These are phyloP conservation scores for Kryptolebias marmoratus DNA, from an alignment of 2,113 vertebrate species.

Conservation along the genomic window DNA sequence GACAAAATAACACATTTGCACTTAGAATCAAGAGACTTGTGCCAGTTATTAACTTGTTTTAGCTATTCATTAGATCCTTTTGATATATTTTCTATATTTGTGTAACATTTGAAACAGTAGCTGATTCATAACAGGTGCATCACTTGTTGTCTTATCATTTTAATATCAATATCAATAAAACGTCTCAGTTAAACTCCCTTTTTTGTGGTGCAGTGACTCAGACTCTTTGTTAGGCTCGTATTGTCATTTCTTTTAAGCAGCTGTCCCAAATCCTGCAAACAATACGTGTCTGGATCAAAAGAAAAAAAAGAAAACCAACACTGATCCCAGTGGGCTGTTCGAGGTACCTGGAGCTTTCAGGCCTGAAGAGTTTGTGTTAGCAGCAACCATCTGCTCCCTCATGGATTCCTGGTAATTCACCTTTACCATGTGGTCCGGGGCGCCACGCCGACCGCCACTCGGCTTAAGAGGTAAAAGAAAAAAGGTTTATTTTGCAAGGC, in stretches of 20 bases:
- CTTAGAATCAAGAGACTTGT: background rate
- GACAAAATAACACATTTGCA: background rate
- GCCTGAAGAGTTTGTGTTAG: slow-evolving; percentile 83
- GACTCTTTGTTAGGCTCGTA: background rate
- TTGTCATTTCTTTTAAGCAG: slow-evolving; percentile 34
- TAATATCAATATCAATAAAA: background rate
- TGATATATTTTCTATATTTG: background rate
- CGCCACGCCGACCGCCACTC: slow-evolving; percentile 87
- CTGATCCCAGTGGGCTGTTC: slow-evolving; percentile 23
- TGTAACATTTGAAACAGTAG: background rate
- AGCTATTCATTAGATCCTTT: background rate
- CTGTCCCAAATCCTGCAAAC: slow-evolving; percentile 30
- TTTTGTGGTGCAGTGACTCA: slow-evolving; percentile 21
- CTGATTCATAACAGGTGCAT: background rate
- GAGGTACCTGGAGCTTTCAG: slow-evolving; percentile 88
- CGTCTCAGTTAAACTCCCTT: background rate
- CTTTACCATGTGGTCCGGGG: slow-evolving; percentile 92
- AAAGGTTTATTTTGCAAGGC: background rate
- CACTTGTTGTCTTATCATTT: background rate
- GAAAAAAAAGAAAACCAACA: background rate
- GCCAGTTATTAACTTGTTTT: background rate
- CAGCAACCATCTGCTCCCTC: slow-evolving; percentile 88
- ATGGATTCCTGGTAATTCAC: slow-evolving; percentile 92
- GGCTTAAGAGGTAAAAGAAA: slow-evolving; percentile 76
- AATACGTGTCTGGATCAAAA: slow-evolving; percentile 22